A percentile compares a stretch with the other conserved stretches of the same genome.
These are phyloP conservation scores for Philaethria dido DNA, from an alignment of 2,888 invertebrate genomes.

Conservation along the genomic window DNA sequence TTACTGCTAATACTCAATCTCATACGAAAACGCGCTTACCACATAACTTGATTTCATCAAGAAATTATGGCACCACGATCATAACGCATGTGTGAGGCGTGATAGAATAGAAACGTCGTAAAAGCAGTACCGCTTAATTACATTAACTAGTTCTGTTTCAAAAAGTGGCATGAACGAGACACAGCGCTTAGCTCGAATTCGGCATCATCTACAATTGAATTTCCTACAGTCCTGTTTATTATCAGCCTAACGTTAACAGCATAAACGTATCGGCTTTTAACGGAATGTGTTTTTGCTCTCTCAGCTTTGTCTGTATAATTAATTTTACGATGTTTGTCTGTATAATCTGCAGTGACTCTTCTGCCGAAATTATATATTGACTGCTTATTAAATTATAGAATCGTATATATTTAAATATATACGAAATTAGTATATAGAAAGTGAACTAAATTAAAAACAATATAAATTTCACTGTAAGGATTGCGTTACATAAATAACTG, in stretches of 20 bases:
- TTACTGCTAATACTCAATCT: not conserved
- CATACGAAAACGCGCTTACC: not conserved
- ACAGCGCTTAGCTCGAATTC: conserved; percentile 20
- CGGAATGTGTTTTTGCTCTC: conserved; percentile 22
- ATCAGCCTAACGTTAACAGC: conserved; percentile 24
- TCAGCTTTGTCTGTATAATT: conserved; percentile 11
- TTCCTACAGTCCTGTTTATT: conserved; percentile 29
- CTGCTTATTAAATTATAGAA: not conserved
- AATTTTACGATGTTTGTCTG: not conserved
- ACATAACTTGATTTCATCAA: not conserved
- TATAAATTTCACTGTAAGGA: too few species aligned
- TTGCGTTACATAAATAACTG: too few species aligned
- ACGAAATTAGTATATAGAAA: too few species aligned
- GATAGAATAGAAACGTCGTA: conserved; percentile 18
- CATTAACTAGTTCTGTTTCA: conserved; percentile 22
- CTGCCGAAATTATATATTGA: too few species aligned
- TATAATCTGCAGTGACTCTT: not conserved
- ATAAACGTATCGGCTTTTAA: conserved; percentile 18
- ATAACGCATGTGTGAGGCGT: conserved; percentile 13
- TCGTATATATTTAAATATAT: not conserved
- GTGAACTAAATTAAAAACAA: too few species aligned
- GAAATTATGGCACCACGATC: conserved; percentile 1
- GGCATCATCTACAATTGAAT: conserved; percentile 31
- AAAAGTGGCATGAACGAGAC: conserved; percentile 27
- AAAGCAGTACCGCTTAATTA: conserved; percentile 25